Percentiles rank a stretch among this genome's conserved stretches.
Conservation (phyloP, 2,113 vertebrate genomes). For the Athene noctua region DNA sequence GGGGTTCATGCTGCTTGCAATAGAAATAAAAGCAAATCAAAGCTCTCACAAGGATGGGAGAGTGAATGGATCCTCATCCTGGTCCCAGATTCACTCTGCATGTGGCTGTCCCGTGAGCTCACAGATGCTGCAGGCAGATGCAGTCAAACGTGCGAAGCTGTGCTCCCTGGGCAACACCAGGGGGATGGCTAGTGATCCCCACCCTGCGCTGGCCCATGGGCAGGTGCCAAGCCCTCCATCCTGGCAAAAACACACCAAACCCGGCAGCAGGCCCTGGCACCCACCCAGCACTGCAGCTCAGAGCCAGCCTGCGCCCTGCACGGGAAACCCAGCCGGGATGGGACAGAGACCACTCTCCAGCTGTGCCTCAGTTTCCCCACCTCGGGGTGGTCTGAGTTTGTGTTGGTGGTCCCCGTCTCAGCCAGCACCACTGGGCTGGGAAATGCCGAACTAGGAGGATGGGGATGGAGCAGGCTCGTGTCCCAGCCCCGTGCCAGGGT, state of each 20-base stretch:
- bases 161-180: not conserved
- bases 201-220: no score
- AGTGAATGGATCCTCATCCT: not conserved
- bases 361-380: not conserved
- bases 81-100: not conserved
- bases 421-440: fast-evolving
- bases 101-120: fast-evolving
- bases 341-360: not conserved
- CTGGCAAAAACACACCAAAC: not conserved
- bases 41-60: not conserved
- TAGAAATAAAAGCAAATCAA: not conserved
- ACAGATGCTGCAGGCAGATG: not conserved
- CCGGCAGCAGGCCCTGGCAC: not conserved
- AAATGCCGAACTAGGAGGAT: not conserved
- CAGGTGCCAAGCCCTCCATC: not conserved
- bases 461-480: fast-evolving
- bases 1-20: not conserved
- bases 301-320: not conserved
- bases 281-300: fast-evolving
- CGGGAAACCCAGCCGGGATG: not conserved
- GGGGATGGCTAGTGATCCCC: not conserved
- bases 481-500: not conserved
- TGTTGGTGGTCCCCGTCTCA: not conserved
- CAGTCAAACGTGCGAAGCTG: fast-evolving
- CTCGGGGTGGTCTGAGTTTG: fast-evolving